These are phyloP conservation scores for Polyploca ridens DNA, from an alignment of 2,888 invertebrate species.

Conservation along the genomic window DNA sequence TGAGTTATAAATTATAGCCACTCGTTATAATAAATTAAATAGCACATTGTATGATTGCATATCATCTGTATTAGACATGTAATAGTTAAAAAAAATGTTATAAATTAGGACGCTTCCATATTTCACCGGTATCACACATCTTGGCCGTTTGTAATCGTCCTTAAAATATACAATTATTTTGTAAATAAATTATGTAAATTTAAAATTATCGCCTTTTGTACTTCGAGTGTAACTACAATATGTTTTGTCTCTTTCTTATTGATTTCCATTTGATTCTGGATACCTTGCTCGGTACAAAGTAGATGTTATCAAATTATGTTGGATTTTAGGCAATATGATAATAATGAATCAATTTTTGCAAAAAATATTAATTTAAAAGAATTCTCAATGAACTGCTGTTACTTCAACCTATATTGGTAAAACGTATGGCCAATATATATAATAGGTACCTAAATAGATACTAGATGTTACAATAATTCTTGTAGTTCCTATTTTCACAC, in stretches of 20 bases:
- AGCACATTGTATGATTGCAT: conserved; percentile 81
- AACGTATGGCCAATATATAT: background rate
- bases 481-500: conserved; percentile 61
- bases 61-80: conserved; percentile 72
- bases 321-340: background rate
- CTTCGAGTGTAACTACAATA: conserved; percentile 42
- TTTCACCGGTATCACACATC: conserved; percentile 33
- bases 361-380: no score
- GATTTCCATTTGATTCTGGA: conserved; percentile 5
- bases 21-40: conserved; percentile 75
- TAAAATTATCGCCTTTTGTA: conserved; percentile 55
- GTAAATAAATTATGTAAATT: conserved; percentile 54
- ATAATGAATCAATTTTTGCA: no score
- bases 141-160: conserved; percentile 19
- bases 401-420: no score
- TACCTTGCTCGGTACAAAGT: conserved; percentile 1
- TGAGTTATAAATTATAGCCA: conserved; percentile 71
- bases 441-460: background rate
- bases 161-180: conserved; percentile 28
- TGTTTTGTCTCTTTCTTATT: conserved; percentile 27
- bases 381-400: background rate
- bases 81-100: conserved; percentile 53
- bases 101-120: conserved; percentile 56
- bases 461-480: conserved; percentile 28
- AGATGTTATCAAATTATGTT: background rate